Evolutionary conservation across 2,888 invertebrate species (phyloP).

Genomic region (Spatulosminthurus flaviceps): DNA sequence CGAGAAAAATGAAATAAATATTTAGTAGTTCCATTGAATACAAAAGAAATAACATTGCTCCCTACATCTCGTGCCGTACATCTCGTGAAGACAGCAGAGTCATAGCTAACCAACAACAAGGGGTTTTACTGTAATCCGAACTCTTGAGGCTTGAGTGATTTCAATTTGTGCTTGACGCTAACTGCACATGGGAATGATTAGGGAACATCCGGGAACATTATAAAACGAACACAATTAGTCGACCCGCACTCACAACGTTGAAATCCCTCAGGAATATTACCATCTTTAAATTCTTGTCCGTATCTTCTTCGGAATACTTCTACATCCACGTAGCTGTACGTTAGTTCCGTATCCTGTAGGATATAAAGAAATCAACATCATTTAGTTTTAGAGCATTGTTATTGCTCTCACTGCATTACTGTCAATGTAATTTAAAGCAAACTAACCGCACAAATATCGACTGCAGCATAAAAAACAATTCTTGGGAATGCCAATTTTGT

Average conservation of each 20-base stretch:
- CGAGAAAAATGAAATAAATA: too few relatives aligned
- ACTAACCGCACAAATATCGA: constrained; percentile 38
- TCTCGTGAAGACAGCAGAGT: too few relatives aligned
- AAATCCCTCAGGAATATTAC: constrained; percentile 23
- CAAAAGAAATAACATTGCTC: too few relatives aligned
- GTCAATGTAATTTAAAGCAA: neutral
- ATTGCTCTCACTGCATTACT: neutral
- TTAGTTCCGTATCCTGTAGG: constrained; percentile 34
- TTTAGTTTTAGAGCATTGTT: neutral
- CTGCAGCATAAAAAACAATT: constrained; percentile 24
- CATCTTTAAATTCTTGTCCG: neutral
- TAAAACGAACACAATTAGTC: constrained; percentile 26
- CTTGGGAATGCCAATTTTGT: neutral
- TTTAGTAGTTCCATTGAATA: too few relatives aligned
- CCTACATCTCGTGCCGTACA: too few relatives aligned
- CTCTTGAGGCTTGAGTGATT: too few relatives aligned
- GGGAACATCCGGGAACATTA: neutral
- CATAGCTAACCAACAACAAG: too few relatives aligned
- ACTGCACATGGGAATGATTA: neutral
- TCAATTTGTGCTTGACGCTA: too few relatives aligned
- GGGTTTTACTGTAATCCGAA: too few relatives aligned
- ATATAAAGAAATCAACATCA: neutral
- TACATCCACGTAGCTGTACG: constrained; percentile 37
- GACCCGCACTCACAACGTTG: constrained; percentile 27
- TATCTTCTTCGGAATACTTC: neutral